Conservation (phyloP, 2,888 invertebrate genomes). For the Lucinisca nassula region DNA sequence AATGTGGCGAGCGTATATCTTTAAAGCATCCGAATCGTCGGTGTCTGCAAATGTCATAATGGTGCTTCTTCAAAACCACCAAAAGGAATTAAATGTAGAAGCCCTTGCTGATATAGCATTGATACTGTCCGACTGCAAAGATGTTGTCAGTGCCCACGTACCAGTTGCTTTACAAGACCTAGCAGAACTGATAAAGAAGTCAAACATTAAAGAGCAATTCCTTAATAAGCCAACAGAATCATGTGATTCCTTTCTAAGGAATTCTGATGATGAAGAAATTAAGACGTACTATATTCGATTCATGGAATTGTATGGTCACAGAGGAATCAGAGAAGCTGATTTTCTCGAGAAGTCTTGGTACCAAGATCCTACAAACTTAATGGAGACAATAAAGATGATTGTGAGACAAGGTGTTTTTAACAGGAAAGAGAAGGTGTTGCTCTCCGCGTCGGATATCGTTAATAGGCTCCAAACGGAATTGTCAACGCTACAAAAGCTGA, state of each 20-base stretch:
- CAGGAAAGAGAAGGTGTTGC: background rate
- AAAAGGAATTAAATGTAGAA: background rate
- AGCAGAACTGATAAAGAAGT: background rate
- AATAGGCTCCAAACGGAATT: background rate
- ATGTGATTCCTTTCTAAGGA: background rate
- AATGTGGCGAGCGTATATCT: background rate
- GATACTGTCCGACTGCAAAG: background rate
- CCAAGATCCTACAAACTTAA: conserved; percentile 66
- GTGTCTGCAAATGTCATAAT: background rate
- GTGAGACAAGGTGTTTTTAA: background rate
- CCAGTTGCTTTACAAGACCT: background rate
- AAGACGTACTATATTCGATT: conserved; percentile 87
- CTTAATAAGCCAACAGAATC: background rate
- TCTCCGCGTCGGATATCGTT: background rate
- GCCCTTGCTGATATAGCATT: background rate
- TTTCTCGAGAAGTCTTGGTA: conserved; percentile 76
- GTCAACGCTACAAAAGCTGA: background rate
- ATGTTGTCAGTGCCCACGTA: background rate
- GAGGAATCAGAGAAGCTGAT: conserved; percentile 89
- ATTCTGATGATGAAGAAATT: background rate
- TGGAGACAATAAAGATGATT: conserved; percentile 89
- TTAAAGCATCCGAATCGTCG: background rate
- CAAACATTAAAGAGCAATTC: background rate
- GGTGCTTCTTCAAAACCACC: background rate
- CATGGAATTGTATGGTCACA: conserved; percentile 92